Evolutionary conservation across 2,797 vertebrate genomes (phyloP), one percentile per base, ranked within the genome.

Genomic region (Aeoliscus strigatus): DNA sequence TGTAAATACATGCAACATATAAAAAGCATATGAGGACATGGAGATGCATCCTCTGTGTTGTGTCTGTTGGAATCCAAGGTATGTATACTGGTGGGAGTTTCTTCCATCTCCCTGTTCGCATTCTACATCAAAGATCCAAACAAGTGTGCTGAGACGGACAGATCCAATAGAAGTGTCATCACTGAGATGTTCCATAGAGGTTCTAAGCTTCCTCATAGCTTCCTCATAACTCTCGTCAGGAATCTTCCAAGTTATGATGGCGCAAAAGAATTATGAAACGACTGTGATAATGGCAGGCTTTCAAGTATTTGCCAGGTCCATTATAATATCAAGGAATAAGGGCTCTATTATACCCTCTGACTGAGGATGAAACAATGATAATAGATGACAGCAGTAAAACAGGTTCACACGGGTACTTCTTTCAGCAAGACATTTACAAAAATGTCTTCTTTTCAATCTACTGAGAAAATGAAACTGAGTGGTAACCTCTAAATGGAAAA

Each of bases 101-200:
- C 34, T 53, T 45, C 13, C 37, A 52, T 32, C 50, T 55, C 17
- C 53, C 33, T 37, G 30, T 61, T 43, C 12, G 3, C 3, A 4
- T 59, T 71, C 75, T 57, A 32, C 51, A 60, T 39, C 24, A 10
- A 49, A 7, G 6, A 8, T 3, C 8, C 8, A 2, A 6, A 25
- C n/a, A n/a, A 8, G 36, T 18, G 33, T 43, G 10, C 37, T 1
- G 26, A 58, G 17, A 41, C 14, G 43, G 30, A 36, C 23, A 26
- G 36, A 49, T 25, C 35, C 42, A 27, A 70, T 35, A 39, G 35
- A 33, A 51, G 44, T 54, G 15, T 32, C 24, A 39, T 55, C 34
- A 64, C 50, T 53, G 23, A 56, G 41, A 9, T 34, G 23, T 28
- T 62, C 27, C 1, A 1, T 13, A 41, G 33, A 18, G 34, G 41